Percentiles rank a stretch among this genome's conserved stretches.
phyloP scores from a whole-genome alignment of 2,113 vertebrate genomes.

The Dendropsophus ebraccatus region DNA sequence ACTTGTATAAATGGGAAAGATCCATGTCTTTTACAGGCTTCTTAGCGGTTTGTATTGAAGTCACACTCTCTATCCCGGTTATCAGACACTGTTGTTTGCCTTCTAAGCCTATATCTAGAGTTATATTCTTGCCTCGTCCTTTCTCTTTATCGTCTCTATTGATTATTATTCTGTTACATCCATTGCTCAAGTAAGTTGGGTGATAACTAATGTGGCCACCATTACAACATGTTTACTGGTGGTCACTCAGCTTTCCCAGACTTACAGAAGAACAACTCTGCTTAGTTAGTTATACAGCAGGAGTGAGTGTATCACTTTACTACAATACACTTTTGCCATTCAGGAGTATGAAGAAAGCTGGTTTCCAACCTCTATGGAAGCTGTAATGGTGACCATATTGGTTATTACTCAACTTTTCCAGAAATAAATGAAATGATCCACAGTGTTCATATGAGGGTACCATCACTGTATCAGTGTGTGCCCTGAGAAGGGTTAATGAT shows the following conservation, averaged over 20 bases:
- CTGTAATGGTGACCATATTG: not conserved
- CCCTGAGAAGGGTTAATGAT: not conserved
- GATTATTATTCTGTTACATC: not conserved
- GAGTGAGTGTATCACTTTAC: not conserved
- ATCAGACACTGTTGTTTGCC: not conserved
- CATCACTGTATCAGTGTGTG: not conserved
- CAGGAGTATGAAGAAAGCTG: not conserved
- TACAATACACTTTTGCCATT: not conserved
- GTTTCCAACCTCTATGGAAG: not conserved
- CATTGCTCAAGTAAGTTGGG: not conserved
- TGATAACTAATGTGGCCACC: not conserved
- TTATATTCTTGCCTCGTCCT: not conserved
- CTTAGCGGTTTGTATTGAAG: not conserved
- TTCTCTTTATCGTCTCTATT: not conserved
- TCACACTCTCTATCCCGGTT: not conserved
- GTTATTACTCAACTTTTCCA: not conserved
- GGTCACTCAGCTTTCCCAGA: not conserved
- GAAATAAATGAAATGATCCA: not conserved
- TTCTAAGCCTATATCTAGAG: not conserved
- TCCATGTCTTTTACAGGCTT: not conserved
- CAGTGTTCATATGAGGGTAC: not conserved
- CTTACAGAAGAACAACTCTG: not conserved
- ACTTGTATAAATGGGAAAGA: not conserved
- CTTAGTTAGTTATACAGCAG: not conserved
- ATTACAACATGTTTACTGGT: not conserved